phyloP scores from a whole-genome alignment of 2,888 invertebrate species.

The Diloba caeruleocephala region DNA sequence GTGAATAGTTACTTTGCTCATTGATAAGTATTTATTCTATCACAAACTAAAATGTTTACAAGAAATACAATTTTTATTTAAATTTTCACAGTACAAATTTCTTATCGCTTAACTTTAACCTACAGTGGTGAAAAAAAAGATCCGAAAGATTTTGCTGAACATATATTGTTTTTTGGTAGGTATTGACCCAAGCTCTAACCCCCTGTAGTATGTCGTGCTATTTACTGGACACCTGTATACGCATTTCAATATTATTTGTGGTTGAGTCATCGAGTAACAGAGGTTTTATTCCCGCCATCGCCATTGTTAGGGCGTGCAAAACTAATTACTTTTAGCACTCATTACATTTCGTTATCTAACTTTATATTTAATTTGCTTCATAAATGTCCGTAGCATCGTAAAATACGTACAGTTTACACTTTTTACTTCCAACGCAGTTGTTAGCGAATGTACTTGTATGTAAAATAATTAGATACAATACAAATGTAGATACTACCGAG shows the following conservation, averaged over 20 bases:
- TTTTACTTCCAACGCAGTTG: conserved; percentile 34
- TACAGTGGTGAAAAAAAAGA: no score
- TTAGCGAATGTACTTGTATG: conserved; percentile 38
- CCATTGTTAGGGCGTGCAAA: conserved; percentile 33
- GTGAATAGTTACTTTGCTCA: no score
- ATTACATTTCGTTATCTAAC: conserved; percentile 44
- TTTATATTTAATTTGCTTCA: conserved; percentile 48
- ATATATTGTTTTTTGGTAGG: no score
- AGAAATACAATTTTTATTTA: no score
- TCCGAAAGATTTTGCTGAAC: no score
- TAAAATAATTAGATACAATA: conserved; percentile 40
- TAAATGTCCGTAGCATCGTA: conserved; percentile 35
- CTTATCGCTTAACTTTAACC: no score
- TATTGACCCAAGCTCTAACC: no score
- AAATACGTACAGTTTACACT: conserved; percentile 38
- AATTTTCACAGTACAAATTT: no score
- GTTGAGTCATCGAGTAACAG: conserved; percentile 9
- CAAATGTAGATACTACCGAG: conserved; percentile 26
- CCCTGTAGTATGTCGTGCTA: no score
- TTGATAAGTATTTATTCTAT: no score
- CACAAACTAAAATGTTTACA: no score
- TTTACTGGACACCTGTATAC: no score
- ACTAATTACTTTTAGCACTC: conserved; percentile 49
- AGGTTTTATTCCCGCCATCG: conserved; percentile 7
- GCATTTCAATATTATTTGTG: conserved; percentile 10